Base-by-base conservation (phyloP, 37 sponge, comb jelly and placozoan species). In the Chondrilla cf. caribensis region DNA sequence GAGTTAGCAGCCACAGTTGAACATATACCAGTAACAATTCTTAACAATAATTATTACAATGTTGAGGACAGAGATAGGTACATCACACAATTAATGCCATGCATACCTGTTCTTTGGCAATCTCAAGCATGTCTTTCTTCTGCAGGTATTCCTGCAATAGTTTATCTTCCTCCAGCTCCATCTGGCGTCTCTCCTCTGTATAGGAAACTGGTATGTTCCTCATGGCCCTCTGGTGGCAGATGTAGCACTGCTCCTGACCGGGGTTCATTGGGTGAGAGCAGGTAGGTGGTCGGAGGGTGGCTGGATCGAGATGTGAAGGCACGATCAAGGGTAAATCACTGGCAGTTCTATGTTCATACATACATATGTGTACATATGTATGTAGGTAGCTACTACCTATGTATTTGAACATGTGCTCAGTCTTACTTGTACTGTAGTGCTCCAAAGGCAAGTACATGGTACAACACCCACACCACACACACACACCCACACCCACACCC, bases 221-320 rank as follows among this genome's bases (percentile, higher is more conserved):
- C 51, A 78, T 47, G 3, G 38, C 89, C 22, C 93, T 62, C 91
- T 96, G 96, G 75, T 92, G 93, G 58, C 96, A 96, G 60, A 93
- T 36, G 54, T 96, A 96, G 66, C 96, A 96, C 58, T 92, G 73
- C 68, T 93, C 89, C 83, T 92, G 93, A 2, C 96, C 91, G 35
- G 78, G 75, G 38, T 8, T 38, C 58, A 55, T 28, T 14, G 40
- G 38, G 47, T 88, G 89, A 25, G 85, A 85, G 82, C 90, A 86
- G 65, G 85, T 81, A 0, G 64, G 5, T 3, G 88, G 83, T 0
- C 84, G 88, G 7, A 43, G 21, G 19, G 71, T 29, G 11, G 67
- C 32, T 31, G 58, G 26, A 54, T 8, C 15, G 8, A 64, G 32
- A 64, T 8, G 17, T 14, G 9, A 47, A 47, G 11, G 11, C 51